These are phyloP conservation scores for Druon quercuslanigerum DNA, from an alignment of 1,140 invertebrate species.

Conservation along the genomic window DNA sequence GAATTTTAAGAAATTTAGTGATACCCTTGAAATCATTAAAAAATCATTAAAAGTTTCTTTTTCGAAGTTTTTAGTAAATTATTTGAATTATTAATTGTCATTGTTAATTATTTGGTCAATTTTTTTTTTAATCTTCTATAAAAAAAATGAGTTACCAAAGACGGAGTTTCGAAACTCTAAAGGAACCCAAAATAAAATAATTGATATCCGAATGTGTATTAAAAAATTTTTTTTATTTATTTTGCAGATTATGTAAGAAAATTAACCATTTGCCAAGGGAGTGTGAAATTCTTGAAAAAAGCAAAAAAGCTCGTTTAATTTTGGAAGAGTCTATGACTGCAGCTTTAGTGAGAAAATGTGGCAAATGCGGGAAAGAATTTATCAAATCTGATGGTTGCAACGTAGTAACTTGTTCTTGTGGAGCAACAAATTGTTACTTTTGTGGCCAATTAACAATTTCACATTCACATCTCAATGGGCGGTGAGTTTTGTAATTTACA, in stretches of 20 bases:
- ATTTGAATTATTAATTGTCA: too few species aligned
- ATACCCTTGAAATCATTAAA: too few species aligned
- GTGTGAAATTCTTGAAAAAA: background rate
- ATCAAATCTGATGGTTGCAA: background rate
- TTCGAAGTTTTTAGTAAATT: too few species aligned
- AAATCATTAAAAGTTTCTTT: too few species aligned
- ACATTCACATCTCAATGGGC: background rate
- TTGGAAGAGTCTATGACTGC: background rate
- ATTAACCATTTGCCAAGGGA: background rate
- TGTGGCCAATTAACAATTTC: conserved; percentile 4
- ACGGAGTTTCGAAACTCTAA: too few species aligned
- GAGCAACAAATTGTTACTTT: background rate
- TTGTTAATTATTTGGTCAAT: too few species aligned
- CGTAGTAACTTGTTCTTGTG: background rate
- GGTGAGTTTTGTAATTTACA: background rate
- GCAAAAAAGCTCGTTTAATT: conserved; percentile 15
- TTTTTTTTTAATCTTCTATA: too few species aligned
- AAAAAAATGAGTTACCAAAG: too few species aligned
- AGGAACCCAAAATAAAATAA: too few species aligned
- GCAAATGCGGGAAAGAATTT: background rate
- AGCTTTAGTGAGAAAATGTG: background rate
- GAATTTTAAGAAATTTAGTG: too few species aligned
- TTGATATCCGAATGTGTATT: background rate
- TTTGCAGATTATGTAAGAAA: conserved; percentile 23
- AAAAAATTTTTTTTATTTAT: background rate